Percentiles rank a stretch among this genome's conserved stretches.
Evolutionary conservation across 2,888 invertebrate genomes (phyloP).

Genomic region (Antitype chi): DNA sequence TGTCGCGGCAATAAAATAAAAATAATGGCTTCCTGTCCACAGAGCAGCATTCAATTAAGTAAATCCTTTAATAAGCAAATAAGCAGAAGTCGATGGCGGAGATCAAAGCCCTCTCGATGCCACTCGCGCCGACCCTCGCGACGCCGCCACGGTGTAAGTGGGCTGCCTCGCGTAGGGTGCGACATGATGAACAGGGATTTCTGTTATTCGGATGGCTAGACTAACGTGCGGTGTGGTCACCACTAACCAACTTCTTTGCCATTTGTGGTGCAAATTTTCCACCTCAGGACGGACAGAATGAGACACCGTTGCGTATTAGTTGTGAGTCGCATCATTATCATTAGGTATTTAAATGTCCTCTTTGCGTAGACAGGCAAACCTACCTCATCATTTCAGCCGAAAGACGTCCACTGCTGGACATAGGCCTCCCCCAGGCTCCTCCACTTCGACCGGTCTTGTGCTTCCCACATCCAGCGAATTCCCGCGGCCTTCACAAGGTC

Average conservation of each 20-base stretch:
- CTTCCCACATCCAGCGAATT: too few species aligned
- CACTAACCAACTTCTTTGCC: background rate
- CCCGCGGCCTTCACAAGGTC: too few species aligned
- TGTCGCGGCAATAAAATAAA: conserved; percentile 63
- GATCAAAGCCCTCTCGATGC: conserved; percentile 76
- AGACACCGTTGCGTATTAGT: background rate
- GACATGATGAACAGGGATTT: background rate
- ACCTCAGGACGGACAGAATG: background rate
- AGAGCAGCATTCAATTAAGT: conserved; percentile 67
- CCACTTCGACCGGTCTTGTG: too few species aligned
- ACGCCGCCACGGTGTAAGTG: conserved; percentile 19
- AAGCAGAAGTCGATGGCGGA: conserved; percentile 78
- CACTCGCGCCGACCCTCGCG: conserved; percentile 64
- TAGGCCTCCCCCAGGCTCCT: too few species aligned
- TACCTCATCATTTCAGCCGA: too few species aligned
- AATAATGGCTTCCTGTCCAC: conserved; percentile 63
- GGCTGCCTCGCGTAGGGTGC: conserved; percentile 23
- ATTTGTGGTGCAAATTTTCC: background rate
- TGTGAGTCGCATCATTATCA: background rate
- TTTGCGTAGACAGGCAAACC: background rate
- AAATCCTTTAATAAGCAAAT: conserved; percentile 78
- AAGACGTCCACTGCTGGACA: too few species aligned
- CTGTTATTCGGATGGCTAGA: background rate
- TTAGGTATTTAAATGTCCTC: background rate
- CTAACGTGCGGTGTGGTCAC: too few species aligned